A percentile compares a stretch with the other conserved stretches of the same genome.
These are phyloP conservation scores for Drosophila varians DNA, from an alignment of 1,140 invertebrate genomes.

Conservation along the genomic window DNA sequence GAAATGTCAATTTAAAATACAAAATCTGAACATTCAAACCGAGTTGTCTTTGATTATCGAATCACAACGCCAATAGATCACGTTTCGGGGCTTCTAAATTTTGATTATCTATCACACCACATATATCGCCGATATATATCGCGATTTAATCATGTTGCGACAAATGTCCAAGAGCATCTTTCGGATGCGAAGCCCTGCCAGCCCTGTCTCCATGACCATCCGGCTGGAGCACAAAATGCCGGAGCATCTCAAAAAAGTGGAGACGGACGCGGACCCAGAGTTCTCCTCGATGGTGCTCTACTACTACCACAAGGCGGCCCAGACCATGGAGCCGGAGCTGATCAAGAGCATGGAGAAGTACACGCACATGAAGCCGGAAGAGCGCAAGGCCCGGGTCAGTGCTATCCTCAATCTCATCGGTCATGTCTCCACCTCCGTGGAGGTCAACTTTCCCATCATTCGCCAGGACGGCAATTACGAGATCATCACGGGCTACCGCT, in stretches of 20 bases:
- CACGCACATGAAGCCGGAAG: slow-evolving; percentile 86
- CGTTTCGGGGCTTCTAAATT: not conserved
- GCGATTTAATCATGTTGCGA: not conserved
- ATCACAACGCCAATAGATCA: not conserved
- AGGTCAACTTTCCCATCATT: slow-evolving; percentile 92
- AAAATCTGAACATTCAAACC: not conserved
- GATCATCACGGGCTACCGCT: slow-evolving; percentile 92
- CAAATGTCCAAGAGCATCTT: not conserved
- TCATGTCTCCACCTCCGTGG: slow-evolving; percentile 89
- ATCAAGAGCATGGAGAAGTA: slow-evolving; percentile 86
- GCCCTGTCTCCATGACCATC: not conserved
- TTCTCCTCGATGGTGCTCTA: slow-evolving; percentile 90
- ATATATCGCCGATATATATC: not conserved
- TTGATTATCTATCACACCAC: not conserved
- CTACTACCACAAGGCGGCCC: slow-evolving; percentile 88
- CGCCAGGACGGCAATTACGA: slow-evolving; percentile 90
- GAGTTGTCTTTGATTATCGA: slow-evolving; percentile 1
- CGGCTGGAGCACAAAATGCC: slow-evolving; percentile 85
- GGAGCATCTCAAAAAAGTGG: slow-evolving; percentile 85
- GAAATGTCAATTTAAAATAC: slow-evolving; percentile 31
- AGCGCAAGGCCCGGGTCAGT: slow-evolving; percentile 86
- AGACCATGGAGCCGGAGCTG: slow-evolving; percentile 87
- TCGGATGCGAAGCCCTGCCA: not conserved
- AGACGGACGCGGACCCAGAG: slow-evolving; percentile 86
- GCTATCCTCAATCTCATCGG: slow-evolving; percentile 90